These are phyloP conservation scores for Telmatochromis bifrenatus DNA, from an alignment of 2,113 vertebrate species.

Conservation along the genomic window DNA sequence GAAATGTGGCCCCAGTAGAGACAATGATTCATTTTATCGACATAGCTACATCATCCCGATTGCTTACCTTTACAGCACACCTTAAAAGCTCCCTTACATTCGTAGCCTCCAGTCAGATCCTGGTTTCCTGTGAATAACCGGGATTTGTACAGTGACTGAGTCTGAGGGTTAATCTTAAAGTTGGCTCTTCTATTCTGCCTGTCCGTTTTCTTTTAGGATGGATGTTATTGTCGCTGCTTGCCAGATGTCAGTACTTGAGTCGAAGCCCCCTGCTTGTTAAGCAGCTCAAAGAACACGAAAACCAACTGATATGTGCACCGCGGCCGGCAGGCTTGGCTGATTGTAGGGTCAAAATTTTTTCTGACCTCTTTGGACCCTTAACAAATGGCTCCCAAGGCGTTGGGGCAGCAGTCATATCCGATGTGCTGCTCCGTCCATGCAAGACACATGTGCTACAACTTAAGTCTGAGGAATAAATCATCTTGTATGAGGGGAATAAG, in stretches of 20 bases:
- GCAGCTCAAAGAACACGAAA: conserved; percentile 4
- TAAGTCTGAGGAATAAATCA: conserved; percentile 68
- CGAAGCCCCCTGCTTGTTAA: conserved; percentile 11
- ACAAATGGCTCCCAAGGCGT: conserved; percentile 60
- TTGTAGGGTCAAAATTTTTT: conserved; percentile 39
- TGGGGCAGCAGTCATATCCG: conserved; percentile 56
- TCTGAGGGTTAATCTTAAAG: background rate
- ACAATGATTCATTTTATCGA: conserved; percentile 48
- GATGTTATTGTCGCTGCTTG: conserved; percentile 15
- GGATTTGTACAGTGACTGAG: background rate
- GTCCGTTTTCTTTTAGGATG: background rate
- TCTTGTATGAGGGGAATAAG: conserved; percentile 60
- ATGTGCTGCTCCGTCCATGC: conserved; percentile 56
- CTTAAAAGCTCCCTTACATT: conserved; percentile 26
- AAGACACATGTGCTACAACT: conserved; percentile 71
- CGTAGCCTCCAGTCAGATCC: conserved; percentile 21
- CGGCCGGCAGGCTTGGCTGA: conserved; percentile 10
- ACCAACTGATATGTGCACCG: background rate
- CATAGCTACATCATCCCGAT: conserved; percentile 45
- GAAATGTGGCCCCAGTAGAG: background rate
- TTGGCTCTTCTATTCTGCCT: background rate
- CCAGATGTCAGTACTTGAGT: conserved; percentile 38
- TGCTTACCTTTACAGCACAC: conserved; percentile 30
- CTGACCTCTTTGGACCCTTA: conserved; percentile 38
- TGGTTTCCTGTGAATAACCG: background rate